These are phyloP conservation scores for Holotrichia oblita DNA, from an alignment of 1,140 invertebrate species.

Conservation along the genomic window DNA sequence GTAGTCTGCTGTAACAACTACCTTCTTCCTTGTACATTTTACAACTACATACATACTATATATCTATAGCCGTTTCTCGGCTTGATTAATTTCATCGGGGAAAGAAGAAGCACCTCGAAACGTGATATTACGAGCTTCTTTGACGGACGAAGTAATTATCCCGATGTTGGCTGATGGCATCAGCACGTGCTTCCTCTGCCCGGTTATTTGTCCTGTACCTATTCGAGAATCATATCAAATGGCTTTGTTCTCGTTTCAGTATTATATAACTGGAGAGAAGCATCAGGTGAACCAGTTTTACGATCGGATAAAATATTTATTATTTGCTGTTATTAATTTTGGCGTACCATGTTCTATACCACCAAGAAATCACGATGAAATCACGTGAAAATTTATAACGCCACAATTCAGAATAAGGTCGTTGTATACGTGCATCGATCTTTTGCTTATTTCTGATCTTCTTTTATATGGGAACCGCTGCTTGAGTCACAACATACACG, in stretches of 20 bases:
- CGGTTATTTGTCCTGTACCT: constrained; percentile 15
- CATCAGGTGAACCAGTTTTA: too few species aligned
- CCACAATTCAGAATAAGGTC: too few species aligned
- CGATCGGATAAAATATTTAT: too few species aligned
- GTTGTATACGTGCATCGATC: too few species aligned
- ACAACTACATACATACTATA: too few species aligned
- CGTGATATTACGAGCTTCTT: constrained; percentile 13
- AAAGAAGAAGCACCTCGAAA: constrained; percentile 33
- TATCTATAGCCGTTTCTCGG: neutral
- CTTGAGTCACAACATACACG: too few species aligned
- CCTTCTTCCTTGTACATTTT: neutral
- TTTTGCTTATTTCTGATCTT: too few species aligned
- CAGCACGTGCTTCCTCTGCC: constrained; percentile 3
- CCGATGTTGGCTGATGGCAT: neutral
- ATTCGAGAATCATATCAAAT: neutral
- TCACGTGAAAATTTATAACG: too few species aligned
- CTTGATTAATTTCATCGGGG: constrained; percentile 24
- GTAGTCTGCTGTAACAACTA: neutral
- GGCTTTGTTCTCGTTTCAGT: neutral
- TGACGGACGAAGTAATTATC: constrained; percentile 25
- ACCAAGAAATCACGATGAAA: too few species aligned
- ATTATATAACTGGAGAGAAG: neutral
- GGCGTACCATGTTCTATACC: too few species aligned
- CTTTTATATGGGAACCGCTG: too few species aligned
- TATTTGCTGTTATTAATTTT: too few species aligned